These are phyloP conservation scores for Aphidius gifuensis DNA, from an alignment of 1,140 invertebrate species.

Conservation along the genomic window DNA sequence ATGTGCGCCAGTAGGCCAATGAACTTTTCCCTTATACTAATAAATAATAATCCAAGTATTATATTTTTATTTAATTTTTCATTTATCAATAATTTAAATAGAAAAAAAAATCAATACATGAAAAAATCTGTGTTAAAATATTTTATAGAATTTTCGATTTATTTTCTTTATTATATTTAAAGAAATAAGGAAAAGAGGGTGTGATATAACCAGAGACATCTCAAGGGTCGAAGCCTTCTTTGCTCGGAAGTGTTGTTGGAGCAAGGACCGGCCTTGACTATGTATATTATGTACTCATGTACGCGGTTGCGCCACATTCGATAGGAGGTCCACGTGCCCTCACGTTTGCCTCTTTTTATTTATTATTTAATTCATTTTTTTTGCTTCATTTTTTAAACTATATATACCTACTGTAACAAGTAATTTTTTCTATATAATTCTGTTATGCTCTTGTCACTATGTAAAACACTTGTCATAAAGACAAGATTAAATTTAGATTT, in stretches of 20 bases:
- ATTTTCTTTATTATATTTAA: too few relatives aligned
- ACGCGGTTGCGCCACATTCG: conserved; percentile 23
- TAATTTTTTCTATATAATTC: too few relatives aligned
- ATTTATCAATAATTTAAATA: background rate
- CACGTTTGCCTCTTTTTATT: conserved; percentile 9
- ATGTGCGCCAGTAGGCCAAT: conserved; percentile 51
- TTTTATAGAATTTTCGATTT: too few relatives aligned
- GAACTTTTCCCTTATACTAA: conserved; percentile 25
- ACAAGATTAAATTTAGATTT: too few relatives aligned
- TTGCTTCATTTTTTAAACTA: too few relatives aligned
- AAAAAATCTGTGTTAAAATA: background rate
- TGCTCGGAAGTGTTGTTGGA: conserved; percentile 22
- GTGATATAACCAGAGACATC: conserved; percentile 30
- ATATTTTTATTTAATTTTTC: background rate
- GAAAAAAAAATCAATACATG: background rate
- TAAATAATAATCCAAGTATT: background rate
- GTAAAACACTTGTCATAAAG: too few relatives aligned
- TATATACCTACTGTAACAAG: too few relatives aligned
- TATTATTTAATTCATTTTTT: too few relatives aligned
- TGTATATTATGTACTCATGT: conserved; percentile 3
- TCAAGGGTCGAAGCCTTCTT: conserved; percentile 18
- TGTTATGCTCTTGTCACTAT: too few relatives aligned
- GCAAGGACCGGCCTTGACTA: conserved; percentile 33
- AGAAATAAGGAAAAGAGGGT: background rate
- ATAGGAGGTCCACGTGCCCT: conserved; percentile 30